phyloP scores from a whole-genome alignment of 2,888 invertebrate genomes.

The Platerodrilus igneus region DNA sequence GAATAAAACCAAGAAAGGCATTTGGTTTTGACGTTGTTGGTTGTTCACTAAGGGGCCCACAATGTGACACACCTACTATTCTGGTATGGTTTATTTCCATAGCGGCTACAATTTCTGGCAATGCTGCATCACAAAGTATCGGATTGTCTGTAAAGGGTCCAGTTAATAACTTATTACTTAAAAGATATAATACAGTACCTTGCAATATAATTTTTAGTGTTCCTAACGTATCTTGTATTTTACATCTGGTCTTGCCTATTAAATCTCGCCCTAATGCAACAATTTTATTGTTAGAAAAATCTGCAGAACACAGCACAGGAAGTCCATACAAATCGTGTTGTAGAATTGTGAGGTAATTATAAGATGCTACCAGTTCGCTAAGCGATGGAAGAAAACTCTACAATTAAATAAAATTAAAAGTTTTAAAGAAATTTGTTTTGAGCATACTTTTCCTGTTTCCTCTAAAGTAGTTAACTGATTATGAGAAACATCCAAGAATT shows the following conservation, averaged over 20 bases:
- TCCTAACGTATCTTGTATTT: conserved; percentile 57
- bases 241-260: conserved; percentile 75
- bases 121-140: conserved; percentile 68
- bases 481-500: conserved; percentile 70
- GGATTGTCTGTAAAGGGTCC: conserved; percentile 65
- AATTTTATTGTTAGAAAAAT: conserved; percentile 74
- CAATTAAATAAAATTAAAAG: conserved; percentile 35
- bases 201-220: conserved; percentile 73
- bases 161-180: conserved; percentile 10
- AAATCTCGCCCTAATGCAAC: conserved; percentile 67
- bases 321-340: conserved; percentile 80
- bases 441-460: conserved; percentile 72
- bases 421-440: neutral
- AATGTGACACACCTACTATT: conserved; percentile 58
- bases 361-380: conserved; percentile 70
- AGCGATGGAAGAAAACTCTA: conserved; percentile 75
- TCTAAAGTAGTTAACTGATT: conserved; percentile 73
- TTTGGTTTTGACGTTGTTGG: conserved; percentile 43
- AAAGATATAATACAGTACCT: too few relatives aligned
- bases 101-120: conserved; percentile 65
- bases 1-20: conserved; percentile 41
- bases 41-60: conserved; percentile 43
- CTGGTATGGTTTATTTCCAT: conserved; percentile 70
- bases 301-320: conserved; percentile 75
- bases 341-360: conserved; percentile 69